Conservation (phyloP, 2,797 vertebrate genomes). For the Halcyon chelicuti region DNA sequence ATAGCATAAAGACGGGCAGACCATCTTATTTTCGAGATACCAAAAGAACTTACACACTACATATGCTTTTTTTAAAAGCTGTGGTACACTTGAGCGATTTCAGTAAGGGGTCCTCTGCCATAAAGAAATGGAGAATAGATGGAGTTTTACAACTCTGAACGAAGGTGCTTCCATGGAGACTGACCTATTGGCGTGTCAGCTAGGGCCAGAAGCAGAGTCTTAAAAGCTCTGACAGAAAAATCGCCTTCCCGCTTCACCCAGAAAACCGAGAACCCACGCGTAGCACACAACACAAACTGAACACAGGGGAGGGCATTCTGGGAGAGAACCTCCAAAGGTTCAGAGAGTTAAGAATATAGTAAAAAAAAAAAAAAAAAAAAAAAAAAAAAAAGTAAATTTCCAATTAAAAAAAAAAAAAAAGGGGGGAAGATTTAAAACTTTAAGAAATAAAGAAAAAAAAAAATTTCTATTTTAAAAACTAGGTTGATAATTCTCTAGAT, state of each 20-base stretch:
- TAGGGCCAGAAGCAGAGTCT: background rate
- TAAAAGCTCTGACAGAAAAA: background rate
- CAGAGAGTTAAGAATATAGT: background rate
- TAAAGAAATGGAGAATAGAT: background rate
- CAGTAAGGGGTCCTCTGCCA: background rate
- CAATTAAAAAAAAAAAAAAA: background rate
- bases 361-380: background rate
- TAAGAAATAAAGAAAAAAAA: background rate
- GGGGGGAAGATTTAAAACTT: background rate
- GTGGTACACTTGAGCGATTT: background rate
- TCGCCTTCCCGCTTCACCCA: background rate
- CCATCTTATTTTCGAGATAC: background rate
- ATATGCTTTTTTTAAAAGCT: background rate
- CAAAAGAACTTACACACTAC: background rate
- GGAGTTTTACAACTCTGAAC: background rate
- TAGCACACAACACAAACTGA: background rate
- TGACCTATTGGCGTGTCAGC: background rate
- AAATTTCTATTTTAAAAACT: background rate
- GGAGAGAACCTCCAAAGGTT: background rate
- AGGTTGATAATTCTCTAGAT: background rate
- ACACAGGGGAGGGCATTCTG: background rate
- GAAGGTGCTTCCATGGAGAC: background rate
- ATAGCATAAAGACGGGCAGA: background rate
- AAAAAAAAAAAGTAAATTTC: background rate
- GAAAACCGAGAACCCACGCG: background rate